Evolutionary conservation across 2,113 vertebrate species (phyloP).

Genomic region (Misgurnus anguillicaudatus): DNA sequence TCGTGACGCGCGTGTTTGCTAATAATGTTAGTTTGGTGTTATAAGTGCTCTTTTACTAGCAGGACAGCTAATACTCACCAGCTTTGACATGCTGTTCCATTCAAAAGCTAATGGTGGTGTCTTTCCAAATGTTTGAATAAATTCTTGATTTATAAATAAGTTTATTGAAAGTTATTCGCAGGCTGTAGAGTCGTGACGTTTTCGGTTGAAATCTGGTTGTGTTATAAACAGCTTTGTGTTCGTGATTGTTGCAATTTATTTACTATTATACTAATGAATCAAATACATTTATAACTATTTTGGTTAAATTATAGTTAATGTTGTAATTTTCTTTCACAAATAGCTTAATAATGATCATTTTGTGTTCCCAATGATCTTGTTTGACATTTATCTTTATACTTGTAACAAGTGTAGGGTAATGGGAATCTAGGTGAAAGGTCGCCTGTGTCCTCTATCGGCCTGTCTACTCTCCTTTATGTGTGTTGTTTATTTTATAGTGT

Average conservation of each 20-base stretch:
- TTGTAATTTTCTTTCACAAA: neutral
- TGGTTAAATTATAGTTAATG: neutral
- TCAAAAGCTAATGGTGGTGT: neutral
- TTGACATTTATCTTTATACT: slow-evolving; percentile 1
- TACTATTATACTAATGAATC: neutral
- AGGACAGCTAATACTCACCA: no score
- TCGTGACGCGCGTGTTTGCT: neutral
- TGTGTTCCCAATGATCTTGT: neutral
- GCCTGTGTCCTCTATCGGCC: slow-evolving; percentile 2
- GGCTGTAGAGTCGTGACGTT: neutral
- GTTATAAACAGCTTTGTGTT: neutral
- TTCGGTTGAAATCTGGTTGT: neutral
- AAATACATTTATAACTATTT: neutral
- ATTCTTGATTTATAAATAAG: no score
- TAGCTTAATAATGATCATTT: neutral
- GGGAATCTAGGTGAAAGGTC: slow-evolving; percentile 74
- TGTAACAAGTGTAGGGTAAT: slow-evolving; percentile 20
- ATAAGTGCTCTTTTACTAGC: neutral
- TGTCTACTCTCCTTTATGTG: neutral
- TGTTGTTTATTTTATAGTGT: slow-evolving; percentile 17
- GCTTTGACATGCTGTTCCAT: neutral
- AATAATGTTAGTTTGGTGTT: no score
- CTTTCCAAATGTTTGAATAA: no score
- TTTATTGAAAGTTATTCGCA: no score
- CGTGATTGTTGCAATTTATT: neutral